These are phyloP conservation scores for Epirrita christyi DNA, from an alignment of 2,888 invertebrate genomes.

Conservation along the genomic window DNA sequence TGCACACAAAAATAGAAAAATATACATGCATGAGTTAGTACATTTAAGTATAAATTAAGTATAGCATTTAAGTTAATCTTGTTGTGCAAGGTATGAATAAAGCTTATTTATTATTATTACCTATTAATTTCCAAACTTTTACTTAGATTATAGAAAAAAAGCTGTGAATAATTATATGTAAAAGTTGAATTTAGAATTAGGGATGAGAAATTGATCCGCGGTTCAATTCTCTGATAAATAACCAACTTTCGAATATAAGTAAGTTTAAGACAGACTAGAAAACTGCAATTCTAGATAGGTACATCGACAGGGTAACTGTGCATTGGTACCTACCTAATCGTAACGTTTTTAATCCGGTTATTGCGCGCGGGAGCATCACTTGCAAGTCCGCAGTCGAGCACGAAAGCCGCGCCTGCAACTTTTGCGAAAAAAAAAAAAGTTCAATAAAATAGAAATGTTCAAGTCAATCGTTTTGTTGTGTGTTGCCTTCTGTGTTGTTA, in stretches of 20 bases:
- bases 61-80: too few species aligned
- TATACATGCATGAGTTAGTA: too few species aligned
- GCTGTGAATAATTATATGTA: background rate
- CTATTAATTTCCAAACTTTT: too few species aligned
- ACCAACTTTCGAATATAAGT: too few species aligned
- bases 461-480: constrained; percentile 68
- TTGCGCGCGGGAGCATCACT: constrained; percentile 69
- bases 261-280: constrained; percentile 2
- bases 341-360: constrained; percentile 71
- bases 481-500: constrained; percentile 68
- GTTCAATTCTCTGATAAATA: too few species aligned
- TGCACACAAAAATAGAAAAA: too few species aligned
- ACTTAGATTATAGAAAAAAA: too few species aligned
- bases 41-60: too few species aligned
- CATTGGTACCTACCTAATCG: constrained; percentile 43
- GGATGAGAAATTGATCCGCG: too few species aligned
- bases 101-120: too few species aligned
- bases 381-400: constrained; percentile 60
- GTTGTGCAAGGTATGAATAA: too few species aligned
- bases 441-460: constrained; percentile 59
- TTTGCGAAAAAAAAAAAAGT: constrained; percentile 43
- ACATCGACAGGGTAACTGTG: constrained; percentile 47
- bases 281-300: constrained; percentile 12
- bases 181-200: too few species aligned
- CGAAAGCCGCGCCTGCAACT: constrained; percentile 51